Conservation (phyloP, 2,888 invertebrate genomes). For the Erebia palarica region DNA sequence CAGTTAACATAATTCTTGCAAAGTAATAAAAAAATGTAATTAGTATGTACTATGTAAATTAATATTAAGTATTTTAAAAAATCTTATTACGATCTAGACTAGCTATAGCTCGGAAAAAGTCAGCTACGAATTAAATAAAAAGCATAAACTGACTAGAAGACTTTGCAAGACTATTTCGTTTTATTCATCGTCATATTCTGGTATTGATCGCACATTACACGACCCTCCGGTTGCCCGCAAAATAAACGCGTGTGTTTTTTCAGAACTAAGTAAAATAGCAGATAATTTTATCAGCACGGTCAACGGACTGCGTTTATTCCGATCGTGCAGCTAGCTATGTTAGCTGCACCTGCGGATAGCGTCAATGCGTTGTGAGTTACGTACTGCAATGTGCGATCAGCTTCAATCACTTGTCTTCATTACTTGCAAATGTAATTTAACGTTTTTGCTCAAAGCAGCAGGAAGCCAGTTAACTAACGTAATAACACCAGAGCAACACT, state of each 20-base stretch:
- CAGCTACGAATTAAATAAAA: neutral
- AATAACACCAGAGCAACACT: conserved; percentile 37
- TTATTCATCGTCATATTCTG: neutral
- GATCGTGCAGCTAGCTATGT: neutral
- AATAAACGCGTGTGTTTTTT: neutral
- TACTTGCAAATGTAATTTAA: conserved; percentile 20
- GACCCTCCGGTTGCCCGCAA: neutral
- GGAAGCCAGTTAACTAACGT: conserved; percentile 34
- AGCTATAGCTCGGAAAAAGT: neutral
- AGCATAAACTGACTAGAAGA: neutral
- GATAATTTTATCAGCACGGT: neutral
- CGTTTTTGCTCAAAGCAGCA: conserved; percentile 27
- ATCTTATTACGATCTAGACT: neutral
- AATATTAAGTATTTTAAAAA: neutral
- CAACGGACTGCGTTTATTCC: neutral
- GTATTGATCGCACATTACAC: conserved; percentile 8
- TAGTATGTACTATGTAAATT: too few relatives aligned
- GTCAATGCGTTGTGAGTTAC: neutral
- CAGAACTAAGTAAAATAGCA: neutral
- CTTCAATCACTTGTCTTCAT: conserved; percentile 8
- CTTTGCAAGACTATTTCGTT: conserved; percentile 14
- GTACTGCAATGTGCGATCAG: conserved; percentile 9
- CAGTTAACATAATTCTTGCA: conserved; percentile 2
- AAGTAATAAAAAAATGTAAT: neutral
- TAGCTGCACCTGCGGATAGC: neutral